Base-by-base conservation (phyloP, 2,888 invertebrate species). In the Eulithis prunata region DNA sequence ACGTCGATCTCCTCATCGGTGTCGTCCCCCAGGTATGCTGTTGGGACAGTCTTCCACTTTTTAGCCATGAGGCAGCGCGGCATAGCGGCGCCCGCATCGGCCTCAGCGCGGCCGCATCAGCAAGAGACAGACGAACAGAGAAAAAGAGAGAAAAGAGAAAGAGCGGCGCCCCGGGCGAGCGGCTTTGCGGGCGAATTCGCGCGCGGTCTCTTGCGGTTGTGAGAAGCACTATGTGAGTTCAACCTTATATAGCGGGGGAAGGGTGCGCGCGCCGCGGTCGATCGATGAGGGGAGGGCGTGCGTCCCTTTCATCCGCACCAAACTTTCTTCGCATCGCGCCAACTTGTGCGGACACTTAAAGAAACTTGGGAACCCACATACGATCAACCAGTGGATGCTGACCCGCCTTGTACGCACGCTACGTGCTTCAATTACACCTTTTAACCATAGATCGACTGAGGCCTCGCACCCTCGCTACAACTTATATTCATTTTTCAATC, bases 21-120 rank as follows among this genome's bases (percentile, higher is more conserved):
- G 94, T 92, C 91, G 78, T 95, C 95, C 76, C 95, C 95, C 85
- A 94, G 94, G 90, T 88, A 94, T 88, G 87, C 89, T 87, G 84
- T 88, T 85, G 87, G 87, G 85, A 86, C 90, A 89, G 95, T 96
- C 95, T 97, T 98, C 97, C 97, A 97, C 95, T 98, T 98, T 94
- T 98, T 98, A 85, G 98, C 97, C 97, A 98, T 98, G 92, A 98
- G 96, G 94, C 97, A 98, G 91, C 98, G 97, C 94, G 98, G 98
- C 98, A 98, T 98, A 90, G 94, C 95, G 93, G 92, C 90, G 93
- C 93, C 90, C 87, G 90, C 91, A 94, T 92, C 91, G 86, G 91
- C 91, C 88, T 90, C 90, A 91, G 89, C 90, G 89, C 90, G 89
- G 84, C 91, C 90, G 87, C 91, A 92, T 91, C 85, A 89, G 86